These are phyloP conservation scores for Monochamus alternatus DNA, from an alignment of 2,888 invertebrate genomes.

Conservation along the genomic window DNA sequence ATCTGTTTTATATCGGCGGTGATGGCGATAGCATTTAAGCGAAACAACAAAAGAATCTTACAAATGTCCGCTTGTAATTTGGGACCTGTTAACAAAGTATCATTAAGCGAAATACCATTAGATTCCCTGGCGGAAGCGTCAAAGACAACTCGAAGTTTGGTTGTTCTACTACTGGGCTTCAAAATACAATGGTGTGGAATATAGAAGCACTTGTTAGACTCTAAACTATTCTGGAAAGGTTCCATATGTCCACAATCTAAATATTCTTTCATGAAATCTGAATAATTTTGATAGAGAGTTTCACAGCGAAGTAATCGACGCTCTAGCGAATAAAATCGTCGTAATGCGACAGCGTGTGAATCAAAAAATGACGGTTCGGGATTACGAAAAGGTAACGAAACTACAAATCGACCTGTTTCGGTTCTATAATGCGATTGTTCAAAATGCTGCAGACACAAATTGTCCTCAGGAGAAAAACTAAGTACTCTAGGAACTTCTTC, in stretches of 20 bases:
- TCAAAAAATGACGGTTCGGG: neutral
- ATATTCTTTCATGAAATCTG: neutral
- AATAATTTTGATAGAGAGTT: neutral
- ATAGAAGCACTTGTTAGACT: neutral
- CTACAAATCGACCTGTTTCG: neutral
- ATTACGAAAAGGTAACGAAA: neutral
- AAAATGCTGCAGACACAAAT: neutral
- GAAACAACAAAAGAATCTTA: constrained; percentile 1
- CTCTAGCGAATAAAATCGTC: neutral
- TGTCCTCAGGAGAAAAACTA: neutral
- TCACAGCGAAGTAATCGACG: neutral
- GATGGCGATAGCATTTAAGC: neutral
- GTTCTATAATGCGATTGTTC: neutral
- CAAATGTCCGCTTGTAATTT: constrained; percentile 14
- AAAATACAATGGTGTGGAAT: neutral
- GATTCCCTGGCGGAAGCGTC: neutral
- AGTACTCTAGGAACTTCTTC: neutral
- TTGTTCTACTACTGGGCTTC: neutral
- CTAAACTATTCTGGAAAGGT: neutral
- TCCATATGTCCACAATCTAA: neutral
- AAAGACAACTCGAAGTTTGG: constrained; percentile 7
- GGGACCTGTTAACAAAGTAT: constrained; percentile 11
- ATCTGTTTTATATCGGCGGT: constrained; percentile 18
- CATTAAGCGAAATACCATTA: constrained; percentile 1
- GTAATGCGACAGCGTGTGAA: neutral